Evolutionary conservation across 2,113 vertebrate genomes (phyloP).

Genomic region (Salvelinus alpinus): DNA sequence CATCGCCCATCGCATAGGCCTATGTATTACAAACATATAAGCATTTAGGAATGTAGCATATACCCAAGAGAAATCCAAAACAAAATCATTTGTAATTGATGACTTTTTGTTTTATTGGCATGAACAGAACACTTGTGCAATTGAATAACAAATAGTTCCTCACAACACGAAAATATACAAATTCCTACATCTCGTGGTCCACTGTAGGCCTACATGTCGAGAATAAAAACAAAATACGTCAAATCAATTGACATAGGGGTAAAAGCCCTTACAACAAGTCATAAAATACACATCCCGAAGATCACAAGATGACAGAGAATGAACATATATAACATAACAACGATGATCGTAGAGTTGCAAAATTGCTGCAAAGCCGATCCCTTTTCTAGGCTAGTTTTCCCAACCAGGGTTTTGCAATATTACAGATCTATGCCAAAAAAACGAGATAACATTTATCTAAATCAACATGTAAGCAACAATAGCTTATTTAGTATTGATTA

Average conservation of each 20-base stretch:
- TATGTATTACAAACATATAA: neutral
- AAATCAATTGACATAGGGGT: neutral
- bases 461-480: neutral
- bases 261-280: neutral
- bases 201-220: conserved; percentile 17
- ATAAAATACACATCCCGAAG: conserved; percentile 10
- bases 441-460: neutral
- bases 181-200: conserved; percentile 29
- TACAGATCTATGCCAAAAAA: neutral
- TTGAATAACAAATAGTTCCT: conserved; percentile 14
- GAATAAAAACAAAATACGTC: neutral
- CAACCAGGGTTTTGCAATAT: conserved; percentile 1
- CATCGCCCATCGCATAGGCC: neutral
- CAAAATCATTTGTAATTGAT: neutral
- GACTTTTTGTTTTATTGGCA: conserved; percentile 19
- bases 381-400: neutral
- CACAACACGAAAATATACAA: conserved; percentile 18
- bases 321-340: neutral
- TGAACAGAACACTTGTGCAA: conserved; percentile 1
- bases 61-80: neutral
- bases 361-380: neutral
- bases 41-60: neutral
- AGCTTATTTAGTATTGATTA: neutral
- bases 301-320: neutral
- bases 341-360: neutral